Conservation (phyloP, 2,888 invertebrate genomes). For the Gandaritis pyraliata region DNA sequence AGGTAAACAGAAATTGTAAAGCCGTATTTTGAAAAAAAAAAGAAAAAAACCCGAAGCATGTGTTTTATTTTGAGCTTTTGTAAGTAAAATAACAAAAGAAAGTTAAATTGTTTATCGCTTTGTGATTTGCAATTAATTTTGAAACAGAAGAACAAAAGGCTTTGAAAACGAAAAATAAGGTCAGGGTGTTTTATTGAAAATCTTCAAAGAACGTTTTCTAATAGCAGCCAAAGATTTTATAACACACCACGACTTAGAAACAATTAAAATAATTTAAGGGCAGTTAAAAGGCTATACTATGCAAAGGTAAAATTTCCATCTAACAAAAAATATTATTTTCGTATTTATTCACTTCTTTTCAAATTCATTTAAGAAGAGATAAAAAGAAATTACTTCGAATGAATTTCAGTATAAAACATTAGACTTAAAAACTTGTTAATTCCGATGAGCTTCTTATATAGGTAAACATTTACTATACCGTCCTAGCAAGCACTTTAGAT, state of each 20-base stretch:
- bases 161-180: conserved; percentile 17
- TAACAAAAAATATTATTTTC: no score
- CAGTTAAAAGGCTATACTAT: no score
- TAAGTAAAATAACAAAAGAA: conserved; percentile 15
- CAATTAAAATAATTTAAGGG: no score
- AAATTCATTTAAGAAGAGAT: no score
- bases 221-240: background rate
- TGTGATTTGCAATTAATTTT: conserved; percentile 25
- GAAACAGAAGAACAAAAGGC: conserved; percentile 20
- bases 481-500: conserved; percentile 21
- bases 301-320: no score
- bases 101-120: conserved; percentile 21
- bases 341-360: no score
- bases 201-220: conserved; percentile 1
- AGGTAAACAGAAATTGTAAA: no score
- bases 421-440: background rate
- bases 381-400: background rate
- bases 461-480: conserved; percentile 13
- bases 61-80: conserved; percentile 20
- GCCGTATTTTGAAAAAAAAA: no score
- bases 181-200: conserved; percentile 7
- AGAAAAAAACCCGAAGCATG: no score
- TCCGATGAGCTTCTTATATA: conserved; percentile 7
- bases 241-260: no score
- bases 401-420: background rate